Conservation (phyloP, 2,797 vertebrate genomes). For the Anguilla anguilla region DNA sequence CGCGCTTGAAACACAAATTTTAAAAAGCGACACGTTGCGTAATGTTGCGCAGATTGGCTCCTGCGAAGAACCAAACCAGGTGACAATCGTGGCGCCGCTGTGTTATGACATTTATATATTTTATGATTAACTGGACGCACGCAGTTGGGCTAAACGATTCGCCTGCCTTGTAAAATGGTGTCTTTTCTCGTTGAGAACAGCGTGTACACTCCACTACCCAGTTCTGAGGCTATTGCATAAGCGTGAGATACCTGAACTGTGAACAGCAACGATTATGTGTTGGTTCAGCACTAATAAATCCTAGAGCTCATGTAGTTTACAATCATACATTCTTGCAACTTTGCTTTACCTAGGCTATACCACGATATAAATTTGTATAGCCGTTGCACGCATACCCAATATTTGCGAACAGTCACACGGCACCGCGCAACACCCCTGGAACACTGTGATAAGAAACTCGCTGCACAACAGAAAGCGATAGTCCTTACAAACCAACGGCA, state of each 20-base stretch:
- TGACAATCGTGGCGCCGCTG: not conserved
- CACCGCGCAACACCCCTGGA: not conserved
- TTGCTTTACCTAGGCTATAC: not conserved
- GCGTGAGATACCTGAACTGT: not conserved
- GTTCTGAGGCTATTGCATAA: not conserved
- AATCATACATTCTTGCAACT: not conserved
- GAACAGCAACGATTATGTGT: not conserved
- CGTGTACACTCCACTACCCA: not conserved
- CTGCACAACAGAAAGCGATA: not conserved
- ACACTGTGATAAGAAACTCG: not conserved
- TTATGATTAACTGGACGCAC: not conserved
- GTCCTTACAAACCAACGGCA: not conserved
- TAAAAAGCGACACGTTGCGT: not conserved
- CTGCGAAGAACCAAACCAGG: not conserved
- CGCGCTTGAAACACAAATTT: not conserved
- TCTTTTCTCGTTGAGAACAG: not conserved
- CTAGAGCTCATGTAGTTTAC: no score
- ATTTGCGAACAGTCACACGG: conserved; percentile 17
- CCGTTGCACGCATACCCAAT: not conserved
- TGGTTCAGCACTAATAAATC: not conserved
- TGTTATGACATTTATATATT: not conserved
- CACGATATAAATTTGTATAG: not conserved
- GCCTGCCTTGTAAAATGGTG: not conserved
- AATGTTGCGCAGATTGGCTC: not conserved
- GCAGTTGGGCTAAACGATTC: not conserved